Evolutionary conservation across 2,797 vertebrate genomes (phyloP).

Genomic region (Coracias cyanogaster): DNA sequence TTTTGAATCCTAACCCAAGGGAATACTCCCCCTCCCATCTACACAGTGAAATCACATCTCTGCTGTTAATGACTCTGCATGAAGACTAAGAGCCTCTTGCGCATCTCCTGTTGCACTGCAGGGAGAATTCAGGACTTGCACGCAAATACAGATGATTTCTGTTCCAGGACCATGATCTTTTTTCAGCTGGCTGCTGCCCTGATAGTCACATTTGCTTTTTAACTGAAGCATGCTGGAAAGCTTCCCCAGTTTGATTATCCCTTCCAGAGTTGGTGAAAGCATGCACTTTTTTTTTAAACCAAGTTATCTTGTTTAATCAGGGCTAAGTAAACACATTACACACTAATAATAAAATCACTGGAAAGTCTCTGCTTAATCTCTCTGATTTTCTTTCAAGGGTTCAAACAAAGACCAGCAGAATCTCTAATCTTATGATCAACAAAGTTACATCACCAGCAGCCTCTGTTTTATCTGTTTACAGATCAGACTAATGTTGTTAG

Average conservation of each 20-base stretch:
- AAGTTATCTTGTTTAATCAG: constrained; percentile 59
- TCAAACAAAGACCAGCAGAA: constrained; percentile 46
- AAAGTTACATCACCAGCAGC: constrained; percentile 57
- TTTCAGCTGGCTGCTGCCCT: not conserved
- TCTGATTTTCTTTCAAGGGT: constrained; percentile 24
- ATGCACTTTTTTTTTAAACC: not conserved
- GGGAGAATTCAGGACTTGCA: not conserved
- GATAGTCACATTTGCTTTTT: constrained; percentile 15
- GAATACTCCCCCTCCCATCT: not conserved
- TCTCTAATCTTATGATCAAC: constrained; percentile 59
- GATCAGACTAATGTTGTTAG: constrained; percentile 14
- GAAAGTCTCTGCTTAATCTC: constrained; percentile 58
- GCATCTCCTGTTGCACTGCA: not conserved
- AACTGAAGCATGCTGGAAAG: not conserved
- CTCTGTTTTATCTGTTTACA: constrained; percentile 57
- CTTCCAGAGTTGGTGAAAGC: constrained; percentile 22
- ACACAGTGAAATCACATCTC: not conserved
- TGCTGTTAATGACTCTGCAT: not conserved
- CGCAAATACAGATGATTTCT: not conserved
- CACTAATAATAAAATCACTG: constrained; percentile 62
- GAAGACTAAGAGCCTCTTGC: not conserved
- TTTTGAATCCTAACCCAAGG: constrained; percentile 5
- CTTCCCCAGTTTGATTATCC: constrained; percentile 35
- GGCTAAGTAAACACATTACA: constrained; percentile 57
- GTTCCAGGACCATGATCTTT: not conserved